Percentiles rank a stretch among this genome's conserved stretches.
These are phyloP conservation scores for Sitta europaea DNA, from an alignment of 2,113 vertebrate species.

Conservation along the genomic window DNA sequence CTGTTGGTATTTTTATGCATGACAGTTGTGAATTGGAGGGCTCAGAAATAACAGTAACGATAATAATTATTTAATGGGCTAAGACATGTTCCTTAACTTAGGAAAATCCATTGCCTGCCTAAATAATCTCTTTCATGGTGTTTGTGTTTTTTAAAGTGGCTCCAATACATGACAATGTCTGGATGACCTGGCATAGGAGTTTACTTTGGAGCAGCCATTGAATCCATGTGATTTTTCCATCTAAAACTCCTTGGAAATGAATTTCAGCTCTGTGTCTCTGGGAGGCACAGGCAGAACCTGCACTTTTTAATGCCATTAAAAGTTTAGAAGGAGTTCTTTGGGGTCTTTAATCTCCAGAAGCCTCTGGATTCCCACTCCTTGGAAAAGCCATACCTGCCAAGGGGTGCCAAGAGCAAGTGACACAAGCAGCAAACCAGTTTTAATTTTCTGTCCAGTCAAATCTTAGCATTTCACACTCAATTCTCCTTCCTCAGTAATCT, in stretches of 20 bases:
- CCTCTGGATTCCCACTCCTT: background rate
- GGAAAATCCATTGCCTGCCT: background rate
- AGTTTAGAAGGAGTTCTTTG: background rate
- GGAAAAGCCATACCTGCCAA: slow-evolving; percentile 58
- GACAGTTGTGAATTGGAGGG: background rate
- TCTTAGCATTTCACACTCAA: slow-evolving; percentile 78
- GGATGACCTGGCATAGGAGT: background rate
- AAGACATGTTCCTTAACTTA: background rate
- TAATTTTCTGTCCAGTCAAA: slow-evolving; percentile 77
- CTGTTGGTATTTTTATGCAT: background rate
- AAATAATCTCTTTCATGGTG: background rate
- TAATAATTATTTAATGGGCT: background rate
- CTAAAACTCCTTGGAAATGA: background rate
- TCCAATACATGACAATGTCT: background rate
- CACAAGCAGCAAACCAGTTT: slow-evolving; percentile 47
- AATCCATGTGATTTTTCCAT: background rate
- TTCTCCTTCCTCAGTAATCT: slow-evolving; percentile 88
- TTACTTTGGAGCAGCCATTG: background rate
- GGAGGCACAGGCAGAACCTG: background rate
- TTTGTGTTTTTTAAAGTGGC: background rate
- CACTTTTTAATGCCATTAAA: background rate
- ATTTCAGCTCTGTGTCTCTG: background rate
- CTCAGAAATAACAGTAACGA: background rate
- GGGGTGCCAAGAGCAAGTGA: slow-evolving; percentile 53
- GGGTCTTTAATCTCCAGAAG: background rate